phyloP scores from a whole-genome alignment of 1,140 invertebrate genomes.

The Nautilus pompilius region DNA sequence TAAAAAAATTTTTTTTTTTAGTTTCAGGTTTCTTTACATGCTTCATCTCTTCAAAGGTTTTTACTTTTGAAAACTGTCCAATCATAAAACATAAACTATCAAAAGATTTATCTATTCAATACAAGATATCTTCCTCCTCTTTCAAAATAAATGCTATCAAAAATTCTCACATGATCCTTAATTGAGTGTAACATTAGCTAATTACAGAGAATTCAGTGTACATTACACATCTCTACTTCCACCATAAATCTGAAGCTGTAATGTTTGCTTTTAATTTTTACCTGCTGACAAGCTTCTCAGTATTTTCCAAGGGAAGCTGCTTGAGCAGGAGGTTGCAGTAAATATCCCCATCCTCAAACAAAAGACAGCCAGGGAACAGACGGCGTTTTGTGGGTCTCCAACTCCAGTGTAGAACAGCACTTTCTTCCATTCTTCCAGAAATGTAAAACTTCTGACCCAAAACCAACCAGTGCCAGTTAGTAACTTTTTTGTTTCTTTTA shows the following conservation, averaged over 20 bases:
- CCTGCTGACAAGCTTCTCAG: not conserved
- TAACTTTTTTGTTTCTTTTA: too few species aligned
- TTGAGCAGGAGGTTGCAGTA: slow-evolving; percentile 23
- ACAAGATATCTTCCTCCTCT: not conserved
- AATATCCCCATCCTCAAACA: slow-evolving; percentile 37
- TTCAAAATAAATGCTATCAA: not conserved
- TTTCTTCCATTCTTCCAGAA: too few species aligned
- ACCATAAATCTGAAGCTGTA: not conserved
- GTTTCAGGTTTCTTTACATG: too few species aligned
- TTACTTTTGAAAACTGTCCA: too few species aligned
- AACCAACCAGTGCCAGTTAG: too few species aligned
- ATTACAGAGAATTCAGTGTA: slow-evolving; percentile 10
- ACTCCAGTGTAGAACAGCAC: too few species aligned
- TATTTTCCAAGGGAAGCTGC: slow-evolving; percentile 18
- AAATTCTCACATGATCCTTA: slow-evolving; percentile 7
- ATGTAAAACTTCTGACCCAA: too few species aligned
- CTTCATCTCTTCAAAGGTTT: too few species aligned
- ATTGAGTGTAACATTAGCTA: slow-evolving; percentile 10
- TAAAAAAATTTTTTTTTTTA: too few species aligned
- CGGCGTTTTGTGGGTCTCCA: slow-evolving; percentile 23
- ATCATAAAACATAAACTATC: not conserved
- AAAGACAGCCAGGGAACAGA: slow-evolving; percentile 9
- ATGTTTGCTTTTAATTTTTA: slow-evolving; percentile 4
- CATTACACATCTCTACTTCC: slow-evolving; percentile 9
- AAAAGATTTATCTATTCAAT: not conserved